These are phyloP conservation scores for Alethe castanea DNA, from an alignment of 2,113 vertebrate species.

Conservation along the genomic window DNA sequence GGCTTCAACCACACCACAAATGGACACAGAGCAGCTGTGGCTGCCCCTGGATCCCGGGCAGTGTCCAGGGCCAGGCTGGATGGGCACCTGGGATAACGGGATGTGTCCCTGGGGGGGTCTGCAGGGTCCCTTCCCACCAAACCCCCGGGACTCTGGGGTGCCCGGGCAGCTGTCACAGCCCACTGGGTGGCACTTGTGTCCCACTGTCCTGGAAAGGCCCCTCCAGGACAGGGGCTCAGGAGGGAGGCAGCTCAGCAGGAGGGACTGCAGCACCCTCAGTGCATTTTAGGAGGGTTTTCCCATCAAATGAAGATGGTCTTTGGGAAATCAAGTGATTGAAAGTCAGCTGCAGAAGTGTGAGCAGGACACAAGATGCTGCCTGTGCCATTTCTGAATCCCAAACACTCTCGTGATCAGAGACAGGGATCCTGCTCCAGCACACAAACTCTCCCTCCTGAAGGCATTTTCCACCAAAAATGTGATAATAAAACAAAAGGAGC, in stretches of 20 bases:
- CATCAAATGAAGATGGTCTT: not conserved
- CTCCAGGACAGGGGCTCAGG: not conserved
- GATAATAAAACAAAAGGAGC: not conserved
- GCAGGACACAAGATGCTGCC: not conserved
- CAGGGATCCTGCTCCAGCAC: not conserved
- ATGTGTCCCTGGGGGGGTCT: not conserved
- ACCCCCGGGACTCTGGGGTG: not conserved
- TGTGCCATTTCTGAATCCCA: not conserved
- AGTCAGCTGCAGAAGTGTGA: not conserved
- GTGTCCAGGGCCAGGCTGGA: not conserved
- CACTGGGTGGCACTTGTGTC: constrained; percentile 37
- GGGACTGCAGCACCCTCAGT: not conserved
- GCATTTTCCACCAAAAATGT: not conserved
- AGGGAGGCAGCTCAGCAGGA: not conserved
- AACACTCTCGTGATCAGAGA: rapidly evolving
- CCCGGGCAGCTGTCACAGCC: not conserved
- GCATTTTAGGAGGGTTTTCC: not conserved
- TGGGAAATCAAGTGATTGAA: not conserved
- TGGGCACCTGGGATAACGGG: rapidly evolving
- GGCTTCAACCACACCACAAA: rapidly evolving
- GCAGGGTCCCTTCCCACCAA: not conserved
- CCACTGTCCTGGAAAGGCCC: not conserved
- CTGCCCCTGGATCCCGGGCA: not conserved
- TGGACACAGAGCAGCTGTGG: not conserved
- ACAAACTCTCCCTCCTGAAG: not conserved